Conservation (phyloP, 2,888 invertebrate genomes). For the Nemotelus nigrinus region DNA sequence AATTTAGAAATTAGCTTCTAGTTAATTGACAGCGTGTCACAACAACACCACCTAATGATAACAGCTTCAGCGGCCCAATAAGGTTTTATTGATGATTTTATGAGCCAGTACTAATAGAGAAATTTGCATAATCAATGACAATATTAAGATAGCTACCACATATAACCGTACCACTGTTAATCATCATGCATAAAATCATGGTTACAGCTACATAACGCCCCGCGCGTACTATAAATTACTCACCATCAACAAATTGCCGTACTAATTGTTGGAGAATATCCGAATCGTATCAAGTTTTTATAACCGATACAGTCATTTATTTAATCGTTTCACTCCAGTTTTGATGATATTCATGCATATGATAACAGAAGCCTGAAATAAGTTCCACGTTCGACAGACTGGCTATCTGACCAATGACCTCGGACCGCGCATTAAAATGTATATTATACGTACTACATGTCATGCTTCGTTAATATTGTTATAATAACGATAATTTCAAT, state of each 20-base stretch:
- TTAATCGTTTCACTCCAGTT: neutral
- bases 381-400: conserved; percentile 4
- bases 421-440: neutral
- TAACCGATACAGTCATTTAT: neutral
- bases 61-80: no score
- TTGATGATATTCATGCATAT: neutral
- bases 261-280: neutral
- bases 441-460: conserved; percentile 16
- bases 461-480: conserved; percentile 30
- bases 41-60: no score
- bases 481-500: conserved; percentile 14
- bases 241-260: neutral
- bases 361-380: neutral
- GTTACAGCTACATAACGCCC: no score
- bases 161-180: no score
- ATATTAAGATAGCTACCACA: no score
- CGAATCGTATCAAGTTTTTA: neutral
- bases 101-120: no score
- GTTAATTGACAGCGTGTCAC: no score
- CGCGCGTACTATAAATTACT: no score
- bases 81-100: no score
- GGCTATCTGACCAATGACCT: conserved; percentile 32
- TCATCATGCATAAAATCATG: no score
- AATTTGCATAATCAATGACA: no score
- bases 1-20: no score